A percentile compares a stretch with the other conserved stretches of the same genome.
Conservation (phyloP, 2,797 vertebrate genomes). For the Schizothorax lantsangensis region DNA sequence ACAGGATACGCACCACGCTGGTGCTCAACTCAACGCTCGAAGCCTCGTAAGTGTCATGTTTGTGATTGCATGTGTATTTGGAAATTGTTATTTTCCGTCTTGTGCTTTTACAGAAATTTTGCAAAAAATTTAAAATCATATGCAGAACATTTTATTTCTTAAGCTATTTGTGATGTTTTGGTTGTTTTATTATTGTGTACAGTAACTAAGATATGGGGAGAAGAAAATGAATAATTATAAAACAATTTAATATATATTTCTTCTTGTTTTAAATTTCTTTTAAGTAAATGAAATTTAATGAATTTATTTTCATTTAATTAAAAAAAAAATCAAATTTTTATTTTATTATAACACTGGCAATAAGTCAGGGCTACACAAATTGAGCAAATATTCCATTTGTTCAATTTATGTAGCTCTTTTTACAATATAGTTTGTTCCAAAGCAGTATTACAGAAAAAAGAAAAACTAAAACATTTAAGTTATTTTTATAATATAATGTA, state of each 20-base stretch:
- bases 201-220: neutral
- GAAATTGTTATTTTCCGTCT: neutral
- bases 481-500: neutral
- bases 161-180: neutral
- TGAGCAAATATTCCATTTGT: neutral
- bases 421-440: neutral
- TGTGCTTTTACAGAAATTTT: neutral
- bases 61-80: neutral
- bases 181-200: neutral
- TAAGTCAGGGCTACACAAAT: neutral
- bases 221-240: neutral
- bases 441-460: neutral
- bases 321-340: too few species aligned
- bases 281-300: too few species aligned
- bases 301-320: too few species aligned
- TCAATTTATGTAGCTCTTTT: neutral
- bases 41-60: conserved; percentile 87
- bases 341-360: neutral
- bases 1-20: conserved; percentile 90
- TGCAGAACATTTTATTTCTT: neutral
- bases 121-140: neutral
- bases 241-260: neutral
- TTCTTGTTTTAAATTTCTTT: too few species aligned
- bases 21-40: conserved; percentile 97
- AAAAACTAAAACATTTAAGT: neutral